A percentile compares a stretch with the other conserved stretches of the same genome.
These are phyloP conservation scores for Junonia oenone DNA, from an alignment of 2,888 invertebrate species.

Conservation along the genomic window DNA sequence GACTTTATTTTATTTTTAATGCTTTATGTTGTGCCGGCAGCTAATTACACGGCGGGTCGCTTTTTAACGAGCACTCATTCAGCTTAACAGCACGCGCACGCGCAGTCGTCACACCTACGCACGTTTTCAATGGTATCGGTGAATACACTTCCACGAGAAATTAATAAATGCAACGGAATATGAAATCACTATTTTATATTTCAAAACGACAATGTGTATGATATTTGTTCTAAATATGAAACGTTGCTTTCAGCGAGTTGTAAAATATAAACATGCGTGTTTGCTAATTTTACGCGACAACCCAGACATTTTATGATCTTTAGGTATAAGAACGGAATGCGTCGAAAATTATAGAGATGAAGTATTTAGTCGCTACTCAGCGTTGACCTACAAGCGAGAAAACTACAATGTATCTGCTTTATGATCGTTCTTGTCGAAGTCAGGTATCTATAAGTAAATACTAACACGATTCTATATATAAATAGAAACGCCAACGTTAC, in stretches of 20 bases:
- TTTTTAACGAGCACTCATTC: slow-evolving; percentile 69
- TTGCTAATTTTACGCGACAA: slow-evolving; percentile 54
- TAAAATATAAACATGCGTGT: slow-evolving; percentile 19
- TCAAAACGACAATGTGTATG: neutral
- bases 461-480: neutral
- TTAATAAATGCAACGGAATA: neutral
- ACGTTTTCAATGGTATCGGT: slow-evolving; percentile 19
- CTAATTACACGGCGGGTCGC: slow-evolving; percentile 66
- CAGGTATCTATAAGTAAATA: neutral
- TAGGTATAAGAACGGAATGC: slow-evolving; percentile 61
- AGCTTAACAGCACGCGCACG: slow-evolving; percentile 58
- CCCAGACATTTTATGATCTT: slow-evolving; percentile 69
- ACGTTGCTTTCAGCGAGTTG: neutral
- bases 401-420: slow-evolving; percentile 6
- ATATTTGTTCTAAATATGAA: neutral
- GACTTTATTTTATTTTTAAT: slow-evolving; percentile 57
- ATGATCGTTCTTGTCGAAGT: neutral
- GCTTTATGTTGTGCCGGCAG: slow-evolving; percentile 49
- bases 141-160: slow-evolving; percentile 5
- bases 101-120: slow-evolving; percentile 35
- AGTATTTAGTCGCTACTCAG: slow-evolving; percentile 37
- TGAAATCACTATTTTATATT: neutral
- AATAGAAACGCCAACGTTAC: slow-evolving; percentile 6
- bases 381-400: neutral
- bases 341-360: slow-evolving; percentile 43